A percentile compares a stretch with the other conserved stretches of the same genome.
Evolutionary conservation across 2,113 vertebrate genomes (phyloP).

Genomic region (Emydura subglobosa): DNA sequence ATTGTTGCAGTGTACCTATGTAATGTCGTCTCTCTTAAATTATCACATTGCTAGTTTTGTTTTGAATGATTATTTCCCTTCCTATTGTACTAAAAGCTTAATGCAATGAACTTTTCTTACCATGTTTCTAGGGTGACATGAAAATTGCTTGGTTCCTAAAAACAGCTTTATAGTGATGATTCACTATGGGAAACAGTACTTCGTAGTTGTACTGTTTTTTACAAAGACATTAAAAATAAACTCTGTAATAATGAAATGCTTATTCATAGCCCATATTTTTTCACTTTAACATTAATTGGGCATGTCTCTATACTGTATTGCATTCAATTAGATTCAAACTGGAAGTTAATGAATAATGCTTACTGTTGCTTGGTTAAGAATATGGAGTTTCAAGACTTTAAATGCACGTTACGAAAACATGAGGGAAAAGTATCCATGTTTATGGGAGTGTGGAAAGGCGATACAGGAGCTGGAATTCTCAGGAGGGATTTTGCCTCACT

Average conservation of each 20-base stretch:
- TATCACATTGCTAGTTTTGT: background rate
- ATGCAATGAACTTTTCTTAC: conserved; percentile 10
- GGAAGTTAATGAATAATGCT: background rate
- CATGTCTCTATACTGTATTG: background rate
- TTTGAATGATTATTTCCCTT: conserved; percentile 32
- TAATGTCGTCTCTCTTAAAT: background rate
- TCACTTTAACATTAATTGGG: conserved; percentile 1
- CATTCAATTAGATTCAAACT: background rate
- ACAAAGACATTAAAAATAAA: background rate
- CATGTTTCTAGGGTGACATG: conserved; percentile 14
- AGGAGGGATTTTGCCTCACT: background rate
- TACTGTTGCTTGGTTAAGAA: background rate
- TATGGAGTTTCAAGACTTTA: background rate
- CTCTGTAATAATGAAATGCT: background rate
- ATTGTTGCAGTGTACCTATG: background rate
- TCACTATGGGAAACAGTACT: conserved; percentile 25
- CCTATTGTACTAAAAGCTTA: conserved; percentile 3
- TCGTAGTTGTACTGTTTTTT: conserved; percentile 22
- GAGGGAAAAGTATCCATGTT: background rate
- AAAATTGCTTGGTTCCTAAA: conserved; percentile 51
- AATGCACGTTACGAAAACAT: background rate
- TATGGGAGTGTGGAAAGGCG: background rate
- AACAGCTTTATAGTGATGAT: conserved; percentile 28
- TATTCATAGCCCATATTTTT: background rate
- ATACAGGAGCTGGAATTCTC: background rate